A percentile compares a stretch with the other conserved stretches of the same genome.
Evolutionary conservation across 2,797 vertebrate species (phyloP).

Genomic region (Glyptemys insculpta): DNA sequence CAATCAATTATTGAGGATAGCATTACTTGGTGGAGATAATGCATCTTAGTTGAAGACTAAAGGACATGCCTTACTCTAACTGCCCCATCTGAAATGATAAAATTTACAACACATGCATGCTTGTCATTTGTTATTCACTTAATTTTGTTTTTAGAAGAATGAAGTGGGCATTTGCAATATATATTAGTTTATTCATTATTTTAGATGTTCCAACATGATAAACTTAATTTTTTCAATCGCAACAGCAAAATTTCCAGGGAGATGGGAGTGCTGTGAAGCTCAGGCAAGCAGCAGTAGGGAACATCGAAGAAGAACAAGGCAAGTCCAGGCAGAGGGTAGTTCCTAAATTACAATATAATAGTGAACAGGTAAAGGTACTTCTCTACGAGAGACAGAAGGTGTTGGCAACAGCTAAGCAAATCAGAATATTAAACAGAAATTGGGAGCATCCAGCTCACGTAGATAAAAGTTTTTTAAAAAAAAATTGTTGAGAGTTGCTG

Average conservation of each 20-base stretch:
- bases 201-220: no score
- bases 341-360: background rate
- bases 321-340: background rate
- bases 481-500: background rate
- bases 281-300: background rate
- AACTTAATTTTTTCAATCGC: background rate
- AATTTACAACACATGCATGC: background rate
- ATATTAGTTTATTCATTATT: background rate
- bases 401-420: background rate
- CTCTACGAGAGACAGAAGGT: background rate
- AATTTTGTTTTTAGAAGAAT: background rate
- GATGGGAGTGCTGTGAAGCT: background rate
- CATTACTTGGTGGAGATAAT: background rate
- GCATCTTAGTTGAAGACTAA: background rate
- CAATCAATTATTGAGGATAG: background rate
- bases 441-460: background rate
- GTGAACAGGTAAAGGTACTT: background rate
- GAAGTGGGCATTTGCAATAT: background rate
- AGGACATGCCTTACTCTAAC: background rate
- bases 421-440: background rate
- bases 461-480: background rate
- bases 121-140: background rate
- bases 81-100: background rate
- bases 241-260: background rate
- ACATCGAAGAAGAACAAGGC: background rate